Percentiles rank a stretch among this genome's conserved stretches.
These are phyloP conservation scores for Stichodactyla mertensii DNA, from an alignment of 64 coral and sea anemone species.

Conservation along the genomic window DNA sequence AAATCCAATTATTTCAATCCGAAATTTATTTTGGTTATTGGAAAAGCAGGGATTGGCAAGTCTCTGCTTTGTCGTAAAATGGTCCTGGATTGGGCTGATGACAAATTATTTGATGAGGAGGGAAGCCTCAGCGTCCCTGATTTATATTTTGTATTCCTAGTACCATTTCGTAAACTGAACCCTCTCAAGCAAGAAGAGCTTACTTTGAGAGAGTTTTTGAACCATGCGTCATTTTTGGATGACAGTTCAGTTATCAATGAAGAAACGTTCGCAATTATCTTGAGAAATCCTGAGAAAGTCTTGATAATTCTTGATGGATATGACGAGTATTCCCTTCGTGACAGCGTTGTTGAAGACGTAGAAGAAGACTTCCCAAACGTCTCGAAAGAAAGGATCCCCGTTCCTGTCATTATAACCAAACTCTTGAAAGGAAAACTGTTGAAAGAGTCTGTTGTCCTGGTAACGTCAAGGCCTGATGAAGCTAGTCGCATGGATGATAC, in stretches of 20 bases:
- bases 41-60: slow-evolving; percentile 51
- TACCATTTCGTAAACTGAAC: slow-evolving; percentile 27
- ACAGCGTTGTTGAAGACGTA: not conserved
- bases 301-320: slow-evolving; percentile 36
- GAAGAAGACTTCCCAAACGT: slow-evolving; percentile 13
- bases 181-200: not conserved
- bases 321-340: slow-evolving; percentile 12
- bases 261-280: not conserved
- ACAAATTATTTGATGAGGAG: slow-evolving; percentile 9
- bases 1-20: not conserved
- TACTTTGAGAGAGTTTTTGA: slow-evolving; percentile 5
- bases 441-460: not conserved
- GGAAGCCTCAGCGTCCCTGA: not conserved
- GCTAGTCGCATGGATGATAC: not conserved
- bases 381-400: slow-evolving; percentile 2
- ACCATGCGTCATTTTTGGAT: slow-evolving; percentile 10
- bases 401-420: slow-evolving; percentile 18
- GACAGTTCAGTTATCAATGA: not conserved
- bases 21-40: slow-evolving; percentile 21
- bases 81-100: slow-evolving; percentile 33
- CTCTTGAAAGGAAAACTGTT: slow-evolving; percentile 9
- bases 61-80: slow-evolving; percentile 33
- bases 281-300: slow-evolving; percentile 5
- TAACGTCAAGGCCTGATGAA: slow-evolving; percentile 24
- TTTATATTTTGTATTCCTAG: slow-evolving; percentile 27